A percentile compares a stretch with the other conserved stretches of the same genome.
Evolutionary conservation across 2,113 vertebrate genomes (phyloP).

Genomic region (Nothocercus julius): DNA sequence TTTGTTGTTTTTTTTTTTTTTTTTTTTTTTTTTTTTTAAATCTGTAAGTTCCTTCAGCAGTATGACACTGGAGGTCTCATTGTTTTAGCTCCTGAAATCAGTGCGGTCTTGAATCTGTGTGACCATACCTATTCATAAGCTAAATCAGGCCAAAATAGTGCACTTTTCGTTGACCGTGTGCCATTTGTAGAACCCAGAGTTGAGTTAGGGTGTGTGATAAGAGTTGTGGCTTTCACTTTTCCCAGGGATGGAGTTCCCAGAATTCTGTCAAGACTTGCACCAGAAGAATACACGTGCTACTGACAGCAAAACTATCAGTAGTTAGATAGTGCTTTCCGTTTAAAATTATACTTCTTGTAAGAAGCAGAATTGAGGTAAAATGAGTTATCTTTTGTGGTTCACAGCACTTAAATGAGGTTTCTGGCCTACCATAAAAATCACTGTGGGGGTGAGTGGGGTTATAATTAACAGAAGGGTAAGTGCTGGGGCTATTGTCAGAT

Average conservation of each 20-base stretch:
- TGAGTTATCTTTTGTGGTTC: not conserved
- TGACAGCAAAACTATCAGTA: no score
- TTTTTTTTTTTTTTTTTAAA: no score
- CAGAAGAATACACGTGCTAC: not conserved
- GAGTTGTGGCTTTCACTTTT: fast-evolving
- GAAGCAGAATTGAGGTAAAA: not conserved
- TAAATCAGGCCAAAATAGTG: not conserved
- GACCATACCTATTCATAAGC: not conserved
- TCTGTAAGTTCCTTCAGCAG: no score
- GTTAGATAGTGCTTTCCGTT: not conserved
- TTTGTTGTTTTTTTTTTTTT: no score
- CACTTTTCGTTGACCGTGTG: fast-evolving
- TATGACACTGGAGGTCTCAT: not conserved
- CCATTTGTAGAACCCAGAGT: not conserved
- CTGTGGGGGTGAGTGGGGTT: not conserved
- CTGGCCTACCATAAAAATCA: not conserved
- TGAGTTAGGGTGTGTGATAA: not conserved
- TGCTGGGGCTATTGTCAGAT: not conserved
- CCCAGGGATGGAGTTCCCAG: not conserved
- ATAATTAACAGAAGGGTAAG: not conserved
- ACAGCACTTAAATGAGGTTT: not conserved
- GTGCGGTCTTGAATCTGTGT: fast-evolving
- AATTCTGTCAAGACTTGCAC: not conserved
- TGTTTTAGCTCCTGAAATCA: not conserved
- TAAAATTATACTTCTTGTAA: not conserved